These are phyloP conservation scores for Ceramica pisi DNA, from an alignment of 2,888 invertebrate genomes.

Conservation along the genomic window DNA sequence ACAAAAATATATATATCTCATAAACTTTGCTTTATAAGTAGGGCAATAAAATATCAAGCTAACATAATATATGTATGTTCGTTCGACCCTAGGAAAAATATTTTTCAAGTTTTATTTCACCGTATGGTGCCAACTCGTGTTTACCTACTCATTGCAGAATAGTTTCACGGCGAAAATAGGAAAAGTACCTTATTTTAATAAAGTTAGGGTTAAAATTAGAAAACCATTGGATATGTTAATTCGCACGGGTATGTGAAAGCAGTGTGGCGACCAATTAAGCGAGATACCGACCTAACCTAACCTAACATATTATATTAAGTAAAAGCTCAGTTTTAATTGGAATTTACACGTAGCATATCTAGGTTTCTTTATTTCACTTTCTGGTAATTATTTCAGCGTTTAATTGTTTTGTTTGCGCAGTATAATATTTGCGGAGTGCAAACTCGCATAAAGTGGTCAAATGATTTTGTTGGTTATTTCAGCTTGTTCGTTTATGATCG, in stretches of 20 bases:
- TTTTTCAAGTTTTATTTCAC: conserved; percentile 63
- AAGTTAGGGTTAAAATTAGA: conserved; percentile 47
- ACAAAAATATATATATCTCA: conserved; percentile 39
- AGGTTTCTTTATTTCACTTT: conserved; percentile 59
- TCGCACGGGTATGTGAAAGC: conserved; percentile 50
- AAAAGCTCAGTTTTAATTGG: conserved; percentile 52
- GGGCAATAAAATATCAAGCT: conserved; percentile 62
- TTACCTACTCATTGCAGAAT: conserved; percentile 45
- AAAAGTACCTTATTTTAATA: conserved; percentile 27
- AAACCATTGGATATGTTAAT: conserved; percentile 28
- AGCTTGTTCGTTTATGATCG: neutral
- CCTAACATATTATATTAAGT: conserved; percentile 23
- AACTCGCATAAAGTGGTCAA: neutral
- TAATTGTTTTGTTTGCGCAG: conserved; percentile 44
- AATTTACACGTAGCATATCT: conserved; percentile 20
- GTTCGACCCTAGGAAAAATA: conserved; percentile 53
- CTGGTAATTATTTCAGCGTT: conserved; percentile 57
- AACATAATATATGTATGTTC: conserved; percentile 60
- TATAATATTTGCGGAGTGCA: conserved; percentile 32
- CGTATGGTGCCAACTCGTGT: conserved; percentile 49
- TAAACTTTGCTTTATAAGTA: conserved; percentile 38
- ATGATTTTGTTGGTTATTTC: conserved; percentile 16
- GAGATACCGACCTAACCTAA: conserved; percentile 43
- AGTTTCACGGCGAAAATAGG: conserved; percentile 9
- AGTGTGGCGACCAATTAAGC: conserved; percentile 46